Percentiles rank a stretch among this genome's conserved stretches.
These are phyloP conservation scores for Sebastes miniatus DNA, from an alignment of 2,797 vertebrate genomes.

Conservation along the genomic window DNA sequence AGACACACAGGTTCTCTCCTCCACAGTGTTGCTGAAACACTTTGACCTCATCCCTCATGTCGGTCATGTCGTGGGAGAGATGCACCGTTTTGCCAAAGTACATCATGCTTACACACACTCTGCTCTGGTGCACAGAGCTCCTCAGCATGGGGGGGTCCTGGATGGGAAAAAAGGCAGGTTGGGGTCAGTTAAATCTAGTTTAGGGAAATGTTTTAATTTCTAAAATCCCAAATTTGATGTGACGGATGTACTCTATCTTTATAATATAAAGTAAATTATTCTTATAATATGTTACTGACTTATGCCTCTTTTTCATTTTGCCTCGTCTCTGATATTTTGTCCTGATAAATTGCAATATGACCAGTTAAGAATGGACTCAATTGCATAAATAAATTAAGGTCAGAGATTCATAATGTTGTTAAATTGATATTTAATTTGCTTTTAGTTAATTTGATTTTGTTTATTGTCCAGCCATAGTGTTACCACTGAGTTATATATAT, in stretches of 20 bases:
- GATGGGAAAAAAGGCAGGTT: neutral
- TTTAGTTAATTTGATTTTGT: neutral
- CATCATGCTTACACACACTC: slow-evolving; percentile 87
- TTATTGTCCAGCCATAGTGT: neutral
- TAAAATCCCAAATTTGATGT: no score
- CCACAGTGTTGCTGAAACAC: slow-evolving; percentile 96
- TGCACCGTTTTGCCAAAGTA: slow-evolving; percentile 90
- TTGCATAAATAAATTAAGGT: neutral
- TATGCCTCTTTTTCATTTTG: neutral
- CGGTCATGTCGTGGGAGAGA: slow-evolving; percentile 79
- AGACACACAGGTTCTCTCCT: slow-evolving; percentile 95
- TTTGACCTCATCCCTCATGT: slow-evolving; percentile 89
- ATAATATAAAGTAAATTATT: neutral
- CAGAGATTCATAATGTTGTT: neutral
- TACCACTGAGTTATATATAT: neutral
- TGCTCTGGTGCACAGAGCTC: slow-evolving; percentile 81
- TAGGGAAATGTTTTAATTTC: no score
- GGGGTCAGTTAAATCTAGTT: neutral
- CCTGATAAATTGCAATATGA: neutral
- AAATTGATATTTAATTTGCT: neutral
- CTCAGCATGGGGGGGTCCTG: slow-evolving; percentile 83
- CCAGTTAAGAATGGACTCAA: neutral
- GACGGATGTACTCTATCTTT: neutral
- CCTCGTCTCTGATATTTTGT: neutral
- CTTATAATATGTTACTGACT: neutral